phyloP scores from a whole-genome alignment of 2,888 invertebrate species.

The Strigamia crassipes region DNA sequence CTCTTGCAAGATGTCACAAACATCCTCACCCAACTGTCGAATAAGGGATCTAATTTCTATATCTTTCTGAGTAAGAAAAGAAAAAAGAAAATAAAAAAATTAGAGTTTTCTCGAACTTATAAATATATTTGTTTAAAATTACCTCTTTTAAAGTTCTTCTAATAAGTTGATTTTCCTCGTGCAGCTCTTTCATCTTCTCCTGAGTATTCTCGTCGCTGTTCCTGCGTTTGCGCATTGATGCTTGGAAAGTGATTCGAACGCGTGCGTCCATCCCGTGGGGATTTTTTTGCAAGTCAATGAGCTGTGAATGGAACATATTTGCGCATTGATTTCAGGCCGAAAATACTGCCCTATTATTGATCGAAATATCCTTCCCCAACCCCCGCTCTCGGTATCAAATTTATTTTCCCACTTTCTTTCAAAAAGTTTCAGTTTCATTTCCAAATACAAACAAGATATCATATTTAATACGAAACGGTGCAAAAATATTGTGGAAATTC shows the following conservation, averaged over 20 bases:
- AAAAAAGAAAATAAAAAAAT: neutral
- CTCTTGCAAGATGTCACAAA: conserved; percentile 49
- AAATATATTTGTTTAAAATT: too few species aligned
- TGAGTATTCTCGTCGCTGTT: conserved; percentile 44
- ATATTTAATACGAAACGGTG: neutral
- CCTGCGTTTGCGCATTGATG: conserved; percentile 56
- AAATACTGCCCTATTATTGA: conserved; percentile 14
- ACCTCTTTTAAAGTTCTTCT: conserved; percentile 50
- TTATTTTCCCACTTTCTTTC: neutral
- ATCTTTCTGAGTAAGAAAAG: conserved; percentile 47
- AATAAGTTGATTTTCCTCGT: conserved; percentile 49
- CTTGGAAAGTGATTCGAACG: conserved; percentile 83
- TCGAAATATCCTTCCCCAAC: neutral
- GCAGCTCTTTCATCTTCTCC: conserved; percentile 48
- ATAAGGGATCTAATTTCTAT: conserved; percentile 48
- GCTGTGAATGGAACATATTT: conserved; percentile 61
- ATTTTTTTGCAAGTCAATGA: conserved; percentile 84
- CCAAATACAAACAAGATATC: neutral
- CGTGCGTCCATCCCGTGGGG: conserved; percentile 83
- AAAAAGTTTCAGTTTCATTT: neutral
- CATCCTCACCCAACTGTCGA: conserved; percentile 49
- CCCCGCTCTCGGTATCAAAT: neutral
- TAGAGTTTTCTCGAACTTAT: too few species aligned
- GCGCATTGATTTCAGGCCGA: conserved; percentile 23
- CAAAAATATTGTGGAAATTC: neutral